These are phyloP conservation scores for Tenualosa ilisha DNA, from an alignment of 2,797 vertebrate species.

Conservation along the genomic window DNA sequence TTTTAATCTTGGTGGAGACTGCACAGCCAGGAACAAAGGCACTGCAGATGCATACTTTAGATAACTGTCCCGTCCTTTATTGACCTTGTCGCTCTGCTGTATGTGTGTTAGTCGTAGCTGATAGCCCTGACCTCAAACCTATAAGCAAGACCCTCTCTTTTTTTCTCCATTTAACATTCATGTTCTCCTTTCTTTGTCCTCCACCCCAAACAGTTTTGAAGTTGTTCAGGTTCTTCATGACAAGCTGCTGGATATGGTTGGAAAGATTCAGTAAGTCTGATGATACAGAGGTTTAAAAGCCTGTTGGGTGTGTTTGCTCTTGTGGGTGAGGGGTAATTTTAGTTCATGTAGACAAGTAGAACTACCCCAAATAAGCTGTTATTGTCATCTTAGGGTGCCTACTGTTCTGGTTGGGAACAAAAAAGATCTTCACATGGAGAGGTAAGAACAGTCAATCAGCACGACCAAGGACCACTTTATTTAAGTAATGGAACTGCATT, in stretches of 20 bases:
- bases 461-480: not conserved
- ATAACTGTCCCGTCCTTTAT: conserved; percentile 10
- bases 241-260: conserved; percentile 83
- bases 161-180: not conserved
- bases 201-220: conserved; percentile 79
- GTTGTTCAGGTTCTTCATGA: conserved; percentile 84
- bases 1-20: not conserved
- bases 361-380: not conserved
- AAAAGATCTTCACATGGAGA: conserved; percentile 85
- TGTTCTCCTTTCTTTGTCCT: conserved; percentile 21
- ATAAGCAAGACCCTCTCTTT: not conserved
- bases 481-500: not conserved
- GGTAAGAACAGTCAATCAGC: conserved; percentile 61
- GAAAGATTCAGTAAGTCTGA: conserved; percentile 81
- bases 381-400: conserved; percentile 74
- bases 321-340: not conserved
- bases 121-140: not conserved
- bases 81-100: not conserved
- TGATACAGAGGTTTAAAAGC: conserved; percentile 24
- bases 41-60: not conserved
- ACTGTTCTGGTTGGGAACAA: conserved; percentile 89
- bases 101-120: not conserved
- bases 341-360: conserved; percentile 25
- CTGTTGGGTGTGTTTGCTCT: conserved; percentile 47
- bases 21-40: not conserved